Conservation (phyloP, 2,888 invertebrate species). For the Calephelis perditalis region DNA sequence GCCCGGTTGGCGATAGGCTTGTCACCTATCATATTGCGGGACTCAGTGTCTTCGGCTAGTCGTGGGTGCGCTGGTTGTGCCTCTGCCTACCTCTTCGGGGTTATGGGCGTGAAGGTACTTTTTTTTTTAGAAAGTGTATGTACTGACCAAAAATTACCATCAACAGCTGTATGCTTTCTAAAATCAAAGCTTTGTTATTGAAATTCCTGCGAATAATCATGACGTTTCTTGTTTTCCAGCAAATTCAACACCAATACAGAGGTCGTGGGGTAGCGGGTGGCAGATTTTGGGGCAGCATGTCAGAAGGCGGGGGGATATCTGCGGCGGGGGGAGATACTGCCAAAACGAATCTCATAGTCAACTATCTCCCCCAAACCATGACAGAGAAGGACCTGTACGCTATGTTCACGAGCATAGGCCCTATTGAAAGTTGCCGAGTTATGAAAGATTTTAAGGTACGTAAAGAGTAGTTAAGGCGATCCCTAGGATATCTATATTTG, state of each 20-base stretch:
- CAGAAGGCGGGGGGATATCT: slow-evolving; percentile 64
- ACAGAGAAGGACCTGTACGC: slow-evolving; percentile 93
- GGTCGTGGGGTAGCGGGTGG: slow-evolving; percentile 50
- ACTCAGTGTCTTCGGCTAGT: no score
- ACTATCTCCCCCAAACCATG: slow-evolving; percentile 96
- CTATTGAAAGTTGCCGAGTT: slow-evolving; percentile 92
- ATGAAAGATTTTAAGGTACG: slow-evolving; percentile 92
- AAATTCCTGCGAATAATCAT: neutral
- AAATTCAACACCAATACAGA: slow-evolving; percentile 69
- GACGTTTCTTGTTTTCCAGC: slow-evolving; percentile 44
- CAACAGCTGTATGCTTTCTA: no score
- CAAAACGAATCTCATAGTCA: slow-evolving; percentile 93
- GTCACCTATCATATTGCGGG: no score
- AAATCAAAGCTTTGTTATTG: no score
- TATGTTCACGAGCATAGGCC: slow-evolving; percentile 92
- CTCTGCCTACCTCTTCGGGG: no score
- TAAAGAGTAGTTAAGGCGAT: neutral
- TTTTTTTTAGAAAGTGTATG: no score
- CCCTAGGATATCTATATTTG: no score
- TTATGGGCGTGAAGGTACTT: no score
- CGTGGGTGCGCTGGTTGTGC: no score
- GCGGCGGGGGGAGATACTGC: slow-evolving; percentile 64
- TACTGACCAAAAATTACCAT: no score
- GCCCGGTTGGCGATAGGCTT: no score
- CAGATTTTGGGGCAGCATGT: slow-evolving; percentile 71